Base-by-base conservation (phyloP, 2,888 invertebrate species). In the Ferdinandea cuprea region DNA sequence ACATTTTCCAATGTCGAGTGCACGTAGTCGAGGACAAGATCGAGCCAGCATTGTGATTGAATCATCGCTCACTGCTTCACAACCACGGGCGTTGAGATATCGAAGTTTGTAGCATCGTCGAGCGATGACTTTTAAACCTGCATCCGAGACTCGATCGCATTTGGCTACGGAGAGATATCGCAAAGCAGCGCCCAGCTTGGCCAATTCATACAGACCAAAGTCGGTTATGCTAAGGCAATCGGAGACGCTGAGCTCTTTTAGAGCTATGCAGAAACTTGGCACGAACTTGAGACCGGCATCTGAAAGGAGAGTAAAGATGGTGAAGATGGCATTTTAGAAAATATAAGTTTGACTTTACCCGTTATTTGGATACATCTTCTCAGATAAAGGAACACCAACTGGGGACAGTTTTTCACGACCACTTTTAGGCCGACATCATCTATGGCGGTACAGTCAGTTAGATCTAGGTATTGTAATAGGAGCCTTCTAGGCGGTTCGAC, bases 91-190 rank as follows among this genome's bases (percentile, higher is more conserved):
- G 91, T 98, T 98, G 69, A 98, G 92, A 90, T 98, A 98, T 21
- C 96, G 92, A 59, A 98, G 91, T 89, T 97, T 97, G 89, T 96
- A 96, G 86, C 98, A 98, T 71, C 96, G 94, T 40, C 96, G 92
- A 0, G 97, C 97, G 6, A 98, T 93, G 37, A 97, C 96, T 86
- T 96, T 94, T 1, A 98, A 92, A 0, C 98, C 98, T 0, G 97
- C 96, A 89, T 98, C 98, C 37, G 96, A 96, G 2, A 98, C 96
- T 89, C 96, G 95, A 86, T 97, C 97, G 91, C 98, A 98, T 91
- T 98, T 98, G 17, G 98, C 98, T 25, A 98, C 97, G 25, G 97
- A 98, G 11, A 98, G 93, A 91, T 98, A 98, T 15, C 98, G 93
- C 85, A 98, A 91, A n/a, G 96, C 96, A 0, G 96, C 95, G 1